A percentile compares a stretch with the other conserved stretches of the same genome.
Conservation (phyloP, 2,888 invertebrate species). For the Odontothrips loti region DNA sequence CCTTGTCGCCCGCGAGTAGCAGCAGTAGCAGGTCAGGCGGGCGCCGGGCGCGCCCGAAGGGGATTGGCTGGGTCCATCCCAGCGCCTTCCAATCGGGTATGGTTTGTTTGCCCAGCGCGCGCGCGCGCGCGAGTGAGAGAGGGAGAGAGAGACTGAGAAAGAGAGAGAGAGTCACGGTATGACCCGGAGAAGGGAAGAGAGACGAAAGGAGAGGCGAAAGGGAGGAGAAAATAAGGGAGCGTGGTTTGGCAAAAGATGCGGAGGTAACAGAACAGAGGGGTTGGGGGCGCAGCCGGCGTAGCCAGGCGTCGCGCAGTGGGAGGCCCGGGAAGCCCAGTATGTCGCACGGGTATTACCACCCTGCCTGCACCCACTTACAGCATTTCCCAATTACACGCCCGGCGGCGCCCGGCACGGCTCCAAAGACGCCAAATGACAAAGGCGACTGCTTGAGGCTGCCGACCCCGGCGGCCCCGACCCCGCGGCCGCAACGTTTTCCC, state of each 20-base stretch:
- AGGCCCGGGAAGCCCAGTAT: not conserved
- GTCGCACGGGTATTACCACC: not conserved
- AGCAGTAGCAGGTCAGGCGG: not conserved
- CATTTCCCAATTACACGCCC: not conserved
- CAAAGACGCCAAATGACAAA: not conserved
- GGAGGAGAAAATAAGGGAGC: not conserved
- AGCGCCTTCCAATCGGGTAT: conserved; percentile 11
- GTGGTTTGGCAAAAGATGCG: not conserved
- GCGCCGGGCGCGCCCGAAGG: not conserved
- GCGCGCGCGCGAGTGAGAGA: conserved; percentile 27
- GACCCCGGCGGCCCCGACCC: not conserved
- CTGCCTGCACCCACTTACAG: not conserved
- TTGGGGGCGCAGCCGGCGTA: not conserved
- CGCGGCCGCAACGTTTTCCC: not conserved
- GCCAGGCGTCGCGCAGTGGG: too few species aligned
- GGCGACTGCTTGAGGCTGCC: not conserved
- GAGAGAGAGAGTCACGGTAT: not conserved
- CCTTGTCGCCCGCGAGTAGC: too few species aligned
- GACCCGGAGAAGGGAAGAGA: not conserved
- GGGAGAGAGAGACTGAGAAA: conserved; percentile 16
- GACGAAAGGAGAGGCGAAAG: not conserved
- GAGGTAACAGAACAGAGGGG: not conserved
- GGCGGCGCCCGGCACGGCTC: not conserved
- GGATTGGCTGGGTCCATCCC: conserved; percentile 4
- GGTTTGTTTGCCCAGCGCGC: not conserved